Conservation (phyloP, 2,113 vertebrate species). For the Copsychus sechellarum region DNA sequence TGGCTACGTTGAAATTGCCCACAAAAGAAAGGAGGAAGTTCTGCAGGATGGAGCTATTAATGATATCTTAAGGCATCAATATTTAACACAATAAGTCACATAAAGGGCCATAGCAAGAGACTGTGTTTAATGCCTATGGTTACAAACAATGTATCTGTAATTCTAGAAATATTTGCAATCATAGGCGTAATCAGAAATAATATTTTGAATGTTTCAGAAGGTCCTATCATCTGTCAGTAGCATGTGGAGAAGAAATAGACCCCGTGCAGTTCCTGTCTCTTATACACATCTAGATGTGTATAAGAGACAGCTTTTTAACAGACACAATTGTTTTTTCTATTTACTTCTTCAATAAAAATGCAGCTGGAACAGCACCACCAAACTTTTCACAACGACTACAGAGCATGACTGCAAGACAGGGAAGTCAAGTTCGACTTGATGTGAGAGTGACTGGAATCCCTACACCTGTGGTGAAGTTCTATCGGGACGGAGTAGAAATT, state of each 20-base stretch:
- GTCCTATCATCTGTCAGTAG: not conserved
- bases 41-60: not conserved
- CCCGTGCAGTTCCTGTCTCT: not conserved
- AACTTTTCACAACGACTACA: constrained; percentile 95
- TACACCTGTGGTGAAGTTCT: constrained; percentile 96
- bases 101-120: not conserved
- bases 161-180: not conserved
- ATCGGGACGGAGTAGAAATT: constrained; percentile 97
- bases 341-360: constrained; percentile 4
- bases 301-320: too few species aligned
- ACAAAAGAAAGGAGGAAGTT: not conserved
- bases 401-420: constrained; percentile 90
- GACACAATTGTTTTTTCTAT: not conserved
- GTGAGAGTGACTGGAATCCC: constrained; percentile 95
- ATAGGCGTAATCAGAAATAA: not conserved
- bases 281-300: too few species aligned
- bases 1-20: not conserved
- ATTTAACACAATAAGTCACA: not conserved
- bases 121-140: not conserved
- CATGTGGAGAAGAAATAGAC: not conserved
- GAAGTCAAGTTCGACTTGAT: constrained; percentile 93
- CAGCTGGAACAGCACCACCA: constrained; percentile 92
- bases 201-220: not conserved
- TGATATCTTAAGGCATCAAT: not conserved
- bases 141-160: not conserved